Conservation (phyloP, 2,888 invertebrate genomes). For the Diachrysia chrysitis region DNA sequence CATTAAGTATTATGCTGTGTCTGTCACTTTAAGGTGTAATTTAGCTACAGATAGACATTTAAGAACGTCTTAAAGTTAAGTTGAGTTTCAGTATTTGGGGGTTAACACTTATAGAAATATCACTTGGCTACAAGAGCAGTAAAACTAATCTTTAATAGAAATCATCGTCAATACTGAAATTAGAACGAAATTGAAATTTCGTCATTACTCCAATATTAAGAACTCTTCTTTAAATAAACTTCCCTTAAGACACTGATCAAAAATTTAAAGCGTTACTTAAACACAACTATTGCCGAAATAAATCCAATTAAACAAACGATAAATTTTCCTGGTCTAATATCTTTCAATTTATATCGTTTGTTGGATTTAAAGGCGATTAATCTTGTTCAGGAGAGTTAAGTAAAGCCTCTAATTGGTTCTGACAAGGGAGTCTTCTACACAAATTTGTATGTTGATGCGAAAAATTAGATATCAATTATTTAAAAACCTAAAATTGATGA, state of each 20-base stretch:
- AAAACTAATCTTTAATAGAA: no score
- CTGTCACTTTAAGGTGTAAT: no score
- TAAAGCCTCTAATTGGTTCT: slow-evolving; percentile 47
- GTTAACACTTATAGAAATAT: no score
- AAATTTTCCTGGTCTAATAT: slow-evolving; percentile 51
- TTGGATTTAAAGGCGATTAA: slow-evolving; percentile 55
- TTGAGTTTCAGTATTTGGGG: no score
- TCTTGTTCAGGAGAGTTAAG: slow-evolving; percentile 49
- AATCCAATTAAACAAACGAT: slow-evolving; percentile 44
- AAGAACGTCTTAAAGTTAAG: no score
- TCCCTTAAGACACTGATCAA: neutral
- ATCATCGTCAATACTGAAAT: neutral
- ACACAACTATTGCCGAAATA: slow-evolving; percentile 35
- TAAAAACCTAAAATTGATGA: no score
- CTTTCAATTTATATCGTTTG: slow-evolving; percentile 52
- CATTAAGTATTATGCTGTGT: no score
- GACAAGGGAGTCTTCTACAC: slow-evolving; percentile 23
- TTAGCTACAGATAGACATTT: no score
- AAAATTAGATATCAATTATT: no score
- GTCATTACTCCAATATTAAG: neutral
- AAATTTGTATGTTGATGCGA: slow-evolving; percentile 27
- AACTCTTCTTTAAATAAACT: neutral
- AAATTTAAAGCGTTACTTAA: neutral
- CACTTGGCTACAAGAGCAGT: no score
- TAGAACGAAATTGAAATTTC: neutral